Conservation (phyloP, 2,797 vertebrate genomes). For the Centropyge bicolor region DNA sequence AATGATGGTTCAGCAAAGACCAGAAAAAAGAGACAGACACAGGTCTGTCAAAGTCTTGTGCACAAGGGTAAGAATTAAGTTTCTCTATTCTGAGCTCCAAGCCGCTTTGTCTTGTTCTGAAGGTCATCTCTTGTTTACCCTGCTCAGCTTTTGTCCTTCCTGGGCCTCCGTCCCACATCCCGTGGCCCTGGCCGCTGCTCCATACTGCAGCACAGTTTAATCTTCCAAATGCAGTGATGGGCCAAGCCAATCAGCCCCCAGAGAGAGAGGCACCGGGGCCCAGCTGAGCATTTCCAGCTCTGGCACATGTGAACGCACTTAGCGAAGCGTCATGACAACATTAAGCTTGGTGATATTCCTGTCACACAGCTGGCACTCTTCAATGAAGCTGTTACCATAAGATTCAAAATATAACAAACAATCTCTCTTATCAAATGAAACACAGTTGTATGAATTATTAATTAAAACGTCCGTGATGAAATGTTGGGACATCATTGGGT, state of each 20-base stretch:
- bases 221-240: conserved; percentile 78
- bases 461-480: conserved; percentile 28
- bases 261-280: conserved; percentile 44
- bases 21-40: conserved; percentile 33
- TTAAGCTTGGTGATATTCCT: conserved; percentile 13
- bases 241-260: conserved; percentile 73
- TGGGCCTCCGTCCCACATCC: conserved; percentile 70
- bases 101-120: conserved; percentile 72
- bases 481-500: conserved; percentile 22
- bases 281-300: conserved; percentile 67
- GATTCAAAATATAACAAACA: neutral
- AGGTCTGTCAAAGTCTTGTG: conserved; percentile 53
- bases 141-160: conserved; percentile 73
- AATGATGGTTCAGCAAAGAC: conserved; percentile 67
- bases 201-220: conserved; percentile 79
- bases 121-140: conserved; percentile 76
- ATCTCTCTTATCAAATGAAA: conserved; percentile 23
- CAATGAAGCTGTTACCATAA: conserved; percentile 5
- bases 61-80: conserved; percentile 67
- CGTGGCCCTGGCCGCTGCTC: conserved; percentile 65
- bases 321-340: conserved; percentile 43
- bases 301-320: conserved; percentile 38
- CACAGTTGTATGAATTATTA: conserved; percentile 1
- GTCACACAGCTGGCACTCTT: conserved; percentile 4
- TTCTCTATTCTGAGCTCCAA: conserved; percentile 75